phyloP scores from a whole-genome alignment of 1,140 invertebrate genomes.

The Rhyacophila brunnea region DNA sequence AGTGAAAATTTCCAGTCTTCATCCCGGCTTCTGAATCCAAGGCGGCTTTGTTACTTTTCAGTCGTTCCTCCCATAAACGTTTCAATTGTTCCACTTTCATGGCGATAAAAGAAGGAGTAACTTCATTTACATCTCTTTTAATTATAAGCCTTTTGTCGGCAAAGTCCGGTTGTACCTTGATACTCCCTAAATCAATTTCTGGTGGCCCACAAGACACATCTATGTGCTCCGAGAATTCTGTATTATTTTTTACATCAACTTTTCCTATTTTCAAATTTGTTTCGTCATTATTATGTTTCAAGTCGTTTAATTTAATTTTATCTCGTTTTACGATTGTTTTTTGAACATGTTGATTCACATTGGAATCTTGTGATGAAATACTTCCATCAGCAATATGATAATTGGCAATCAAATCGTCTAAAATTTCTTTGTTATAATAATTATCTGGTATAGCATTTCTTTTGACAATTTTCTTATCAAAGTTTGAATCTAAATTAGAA shows the following conservation, averaged over 20 bases:
- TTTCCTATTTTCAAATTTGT: background rate
- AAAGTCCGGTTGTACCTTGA: background rate
- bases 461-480: too few species aligned
- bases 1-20: slow-evolving; percentile 20
- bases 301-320: background rate
- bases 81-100: slow-evolving; percentile 17
- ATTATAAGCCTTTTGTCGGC: background rate
- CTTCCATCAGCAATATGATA: too few species aligned
- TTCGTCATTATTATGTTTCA: background rate
- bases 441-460: too few species aligned
- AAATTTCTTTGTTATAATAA: too few species aligned
- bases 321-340: background rate
- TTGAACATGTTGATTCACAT: background rate
- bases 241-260: background rate
- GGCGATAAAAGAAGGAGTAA: slow-evolving; percentile 10
- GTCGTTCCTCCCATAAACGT: slow-evolving; percentile 10
- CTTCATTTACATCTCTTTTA: slow-evolving; percentile 6
- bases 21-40: background rate
- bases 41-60: background rate
- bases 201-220: too few species aligned
- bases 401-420: too few species aligned
- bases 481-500: too few species aligned
- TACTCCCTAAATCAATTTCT: too few species aligned
- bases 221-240: too few species aligned
- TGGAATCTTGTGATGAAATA: too few species aligned